Evolutionary conservation across 2,888 invertebrate species (phyloP).

Genomic region (Glyphotaelius pellucidus): DNA sequence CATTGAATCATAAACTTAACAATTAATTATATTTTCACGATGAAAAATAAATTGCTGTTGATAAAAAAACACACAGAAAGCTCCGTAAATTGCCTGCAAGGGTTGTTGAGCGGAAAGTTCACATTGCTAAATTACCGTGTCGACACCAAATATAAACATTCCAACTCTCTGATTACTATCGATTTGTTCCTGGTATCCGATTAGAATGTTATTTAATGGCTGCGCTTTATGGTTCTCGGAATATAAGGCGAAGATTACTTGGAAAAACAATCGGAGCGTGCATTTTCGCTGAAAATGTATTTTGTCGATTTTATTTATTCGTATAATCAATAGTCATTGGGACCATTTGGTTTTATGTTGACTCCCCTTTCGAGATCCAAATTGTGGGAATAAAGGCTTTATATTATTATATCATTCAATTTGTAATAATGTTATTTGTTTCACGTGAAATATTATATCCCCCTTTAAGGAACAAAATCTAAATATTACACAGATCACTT

Average conservation of each 20-base stretch:
- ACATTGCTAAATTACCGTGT: slow-evolving; percentile 20
- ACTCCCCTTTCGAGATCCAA: background rate
- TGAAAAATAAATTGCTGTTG: background rate
- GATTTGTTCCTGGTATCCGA: slow-evolving; percentile 52
- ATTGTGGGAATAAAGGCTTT: background rate
- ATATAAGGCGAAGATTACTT: slow-evolving; percentile 27
- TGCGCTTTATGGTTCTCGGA: slow-evolving; percentile 43
- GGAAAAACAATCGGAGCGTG: slow-evolving; percentile 43
- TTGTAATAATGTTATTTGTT: background rate
- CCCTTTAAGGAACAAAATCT: background rate
- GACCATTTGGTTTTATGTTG: background rate
- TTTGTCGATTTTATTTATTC: slow-evolving; percentile 41
- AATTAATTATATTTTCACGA: background rate
- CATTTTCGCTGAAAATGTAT: slow-evolving; percentile 34
- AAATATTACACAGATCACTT: no score
- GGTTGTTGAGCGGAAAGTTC: background rate
- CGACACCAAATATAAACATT: slow-evolving; percentile 51
- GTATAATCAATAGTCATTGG: slow-evolving; percentile 32
- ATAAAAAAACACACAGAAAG: background rate
- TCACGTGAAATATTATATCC: background rate
- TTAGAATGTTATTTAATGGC: slow-evolving; percentile 55
- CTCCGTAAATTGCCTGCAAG: slow-evolving; percentile 11
- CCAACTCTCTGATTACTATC: slow-evolving; percentile 54
- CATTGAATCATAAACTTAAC: background rate
- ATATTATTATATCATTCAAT: background rate